Base-by-base conservation (phyloP, 2,888 invertebrate genomes). In the Ethmia dodecea region DNA sequence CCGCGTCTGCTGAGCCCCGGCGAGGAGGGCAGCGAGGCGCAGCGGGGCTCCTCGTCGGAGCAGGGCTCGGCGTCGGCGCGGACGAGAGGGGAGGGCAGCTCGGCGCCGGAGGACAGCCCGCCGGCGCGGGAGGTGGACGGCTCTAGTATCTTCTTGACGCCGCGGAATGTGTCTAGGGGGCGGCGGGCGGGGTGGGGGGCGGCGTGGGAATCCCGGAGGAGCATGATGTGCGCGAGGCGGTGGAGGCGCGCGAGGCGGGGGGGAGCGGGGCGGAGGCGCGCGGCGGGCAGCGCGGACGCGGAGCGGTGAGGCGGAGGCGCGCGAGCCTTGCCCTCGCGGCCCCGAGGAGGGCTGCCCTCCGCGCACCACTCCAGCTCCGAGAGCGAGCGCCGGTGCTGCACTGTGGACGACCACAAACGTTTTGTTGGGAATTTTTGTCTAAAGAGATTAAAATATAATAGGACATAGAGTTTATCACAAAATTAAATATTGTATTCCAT, bases 141-240 rank as follows among this genome's bases (percentile, higher is more conserved):
- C 42, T 94, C 94, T 3, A 95, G 88, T 43, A 95, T 92, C 80
- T 93, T 94, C 75, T 92, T 93, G 35, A 94, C 94, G 46, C 94
- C 94, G 44, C 93, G 90, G 72, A 93, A 91, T 52, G 93, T 90
- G 52, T 91, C 91, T 31, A 95, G 87, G 5, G 93, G 92, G 89
- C 93, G 93, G 29, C 89, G 88, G 44, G 88, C 89, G 33, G 74
- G 66, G 37, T 60, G 61, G 37, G 75, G 93, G 59, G 91, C 92
- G 67, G 95, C 94, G 74, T 94, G 93, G 35, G 93, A 90, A 83
- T 95, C 95, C 51, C 93, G 91, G 49, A 93, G 89, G 68, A 95
- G 92, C 92, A 96, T 96, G 42, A 93, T 92, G 76, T 94, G 94
- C 32, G 94, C 95, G 5, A 95, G 91, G 51, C 92, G 90, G 37